Evolutionary conservation across 2,113 vertebrate genomes (phyloP), one percentile per base, ranked within the genome.

Genomic region (Sclerurus mexicanus): DNA sequence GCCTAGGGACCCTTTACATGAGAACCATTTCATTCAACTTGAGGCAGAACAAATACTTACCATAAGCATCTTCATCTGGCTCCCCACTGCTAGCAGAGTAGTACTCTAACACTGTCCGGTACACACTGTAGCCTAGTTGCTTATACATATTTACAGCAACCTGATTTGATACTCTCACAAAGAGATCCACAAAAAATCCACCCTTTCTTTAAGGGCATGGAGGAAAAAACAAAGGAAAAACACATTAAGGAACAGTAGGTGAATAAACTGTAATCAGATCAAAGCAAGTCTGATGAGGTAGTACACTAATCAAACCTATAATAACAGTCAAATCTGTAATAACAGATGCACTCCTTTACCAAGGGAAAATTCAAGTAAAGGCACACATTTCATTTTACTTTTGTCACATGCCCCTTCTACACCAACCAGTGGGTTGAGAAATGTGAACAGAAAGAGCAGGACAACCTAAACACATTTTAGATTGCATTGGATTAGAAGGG

Each of bases 81-180:
- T 99, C 99, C 10, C 99, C 99, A 1, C 99, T 99, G 97, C 99
- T 99, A 23, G 99, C 99, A 0, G 99, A 99, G 91, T 99, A 99
- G 96, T 99, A 99, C 93, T 99, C 99, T 27, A 99, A 98, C 14
- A 99, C 99, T 0, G 99, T 99, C 83, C 99, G 97, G 97, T 99
- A 99, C 5, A 99, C 99, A 2, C 99, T 99, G 98, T 99, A 99
- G 89, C 99, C 99, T 31, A 99, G 94, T 72, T 99, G 99, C 68
- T 99, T 99, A 91, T 99, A 99, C 99, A 99, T 99, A 96, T 99
- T 99, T 44, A 99, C 99, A 1, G 99, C 99, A 83, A 99, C 99
- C 84, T 99, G 99, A 96, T 99, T 99, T 62, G 99, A 99, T 6
- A 99, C 99, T 74, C 99, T 98, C 69, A 99, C 99, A 40, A 99